Conservation (phyloP, 2,113 vertebrate genomes). For the Plestiodon gilberti region DNA sequence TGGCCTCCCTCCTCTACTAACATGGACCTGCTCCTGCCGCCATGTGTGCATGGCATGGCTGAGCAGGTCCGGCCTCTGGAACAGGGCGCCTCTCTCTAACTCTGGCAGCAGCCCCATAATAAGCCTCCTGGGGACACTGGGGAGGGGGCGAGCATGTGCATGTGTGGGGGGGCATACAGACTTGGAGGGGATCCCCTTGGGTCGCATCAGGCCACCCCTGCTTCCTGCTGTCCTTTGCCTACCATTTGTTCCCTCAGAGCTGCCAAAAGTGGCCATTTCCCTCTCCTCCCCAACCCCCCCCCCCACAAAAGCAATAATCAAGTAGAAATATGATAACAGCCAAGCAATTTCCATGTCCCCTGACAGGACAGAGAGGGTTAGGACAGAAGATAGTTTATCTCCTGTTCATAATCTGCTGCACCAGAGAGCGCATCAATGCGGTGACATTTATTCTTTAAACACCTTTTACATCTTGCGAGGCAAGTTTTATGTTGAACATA, state of each 20-base stretch:
- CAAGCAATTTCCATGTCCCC: neutral
- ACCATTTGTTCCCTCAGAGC: conserved; percentile 25
- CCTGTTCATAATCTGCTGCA: conserved; percentile 66
- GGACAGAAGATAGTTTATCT: conserved; percentile 56
- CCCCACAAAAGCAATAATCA: conserved; percentile 55
- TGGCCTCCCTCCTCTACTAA: no score
- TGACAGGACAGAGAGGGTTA: conserved; percentile 48
- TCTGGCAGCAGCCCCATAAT: no score
- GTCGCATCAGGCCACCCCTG: neutral
- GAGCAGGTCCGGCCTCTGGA: no score
- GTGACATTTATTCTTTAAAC: conserved; percentile 75
- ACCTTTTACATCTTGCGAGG: conserved; percentile 67
- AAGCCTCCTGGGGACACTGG: no score
- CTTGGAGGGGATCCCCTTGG: no score
- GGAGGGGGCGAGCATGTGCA: no score
- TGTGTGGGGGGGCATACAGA: neutral
- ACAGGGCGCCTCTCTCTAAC: no score
- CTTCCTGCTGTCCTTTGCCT: neutral
- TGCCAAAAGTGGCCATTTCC: conserved; percentile 28
- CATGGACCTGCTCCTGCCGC: no score
- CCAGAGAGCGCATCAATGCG: conserved; percentile 59
- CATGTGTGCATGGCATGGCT: no score
- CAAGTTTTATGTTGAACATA: conserved; percentile 70
- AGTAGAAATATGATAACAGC: conserved; percentile 61
- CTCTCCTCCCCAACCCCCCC: neutral